A percentile compares a stretch with the other conserved stretches of the same genome.
phyloP scores from a whole-genome alignment of 2,113 vertebrate species.

The Nesogale talazaci region DNA sequence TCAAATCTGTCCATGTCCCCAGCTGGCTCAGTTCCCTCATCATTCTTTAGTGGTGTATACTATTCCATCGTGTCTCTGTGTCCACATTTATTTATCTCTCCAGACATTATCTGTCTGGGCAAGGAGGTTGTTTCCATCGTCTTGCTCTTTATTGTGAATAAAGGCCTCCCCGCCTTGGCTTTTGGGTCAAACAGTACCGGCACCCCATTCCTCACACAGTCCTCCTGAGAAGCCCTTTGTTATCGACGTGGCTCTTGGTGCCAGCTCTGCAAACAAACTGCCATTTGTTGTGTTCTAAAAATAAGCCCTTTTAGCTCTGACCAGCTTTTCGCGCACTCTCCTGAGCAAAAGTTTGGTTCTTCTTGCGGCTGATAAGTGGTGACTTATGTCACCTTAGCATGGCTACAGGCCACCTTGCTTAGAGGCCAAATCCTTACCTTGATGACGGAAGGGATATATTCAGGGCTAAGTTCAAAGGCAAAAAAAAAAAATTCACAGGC shows the following conservation, averaged over 20 bases:
- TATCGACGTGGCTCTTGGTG: not conserved
- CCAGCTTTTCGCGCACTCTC: not conserved
- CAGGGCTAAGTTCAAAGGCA: too few species aligned
- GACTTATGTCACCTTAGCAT: not conserved
- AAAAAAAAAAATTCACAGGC: not conserved
- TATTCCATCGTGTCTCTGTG: too few species aligned
- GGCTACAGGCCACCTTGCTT: not conserved
- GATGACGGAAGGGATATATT: not conserved
- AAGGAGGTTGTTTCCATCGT: too few species aligned
- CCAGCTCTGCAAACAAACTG: slow-evolving; percentile 50
- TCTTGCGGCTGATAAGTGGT: slow-evolving; percentile 24
- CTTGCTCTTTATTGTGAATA: too few species aligned
- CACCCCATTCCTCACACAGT: not conserved
- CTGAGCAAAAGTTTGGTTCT: slow-evolving; percentile 42
- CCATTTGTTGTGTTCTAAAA: slow-evolving; percentile 64
- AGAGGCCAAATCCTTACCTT: not conserved
- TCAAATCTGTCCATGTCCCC: too few species aligned
- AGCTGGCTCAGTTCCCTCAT: too few species aligned
- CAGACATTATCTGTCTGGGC: too few species aligned
- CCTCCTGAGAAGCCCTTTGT: not conserved
- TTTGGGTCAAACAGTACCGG: not conserved
- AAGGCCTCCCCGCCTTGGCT: too few species aligned
- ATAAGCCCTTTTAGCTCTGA: slow-evolving; percentile 52
- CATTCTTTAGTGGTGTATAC: too few species aligned
- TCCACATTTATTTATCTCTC: too few species aligned